Evolutionary conservation across 2,113 vertebrate genomes (phyloP), one percentile per base, ranked within the genome.

Genomic region (Clarias batrachus): DNA sequence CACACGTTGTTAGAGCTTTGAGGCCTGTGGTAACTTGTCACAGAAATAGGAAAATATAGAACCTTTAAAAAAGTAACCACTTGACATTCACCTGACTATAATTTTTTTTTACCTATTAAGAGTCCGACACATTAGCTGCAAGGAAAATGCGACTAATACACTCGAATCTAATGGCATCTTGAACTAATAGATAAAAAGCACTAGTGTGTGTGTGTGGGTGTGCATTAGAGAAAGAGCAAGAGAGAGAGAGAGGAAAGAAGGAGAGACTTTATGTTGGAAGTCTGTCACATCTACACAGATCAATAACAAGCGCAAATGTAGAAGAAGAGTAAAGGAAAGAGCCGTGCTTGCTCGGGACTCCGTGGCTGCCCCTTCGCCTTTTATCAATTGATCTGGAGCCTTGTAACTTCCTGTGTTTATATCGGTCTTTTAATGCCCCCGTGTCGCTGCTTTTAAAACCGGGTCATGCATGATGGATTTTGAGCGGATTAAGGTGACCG

Each of bases 341-440:
- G 33, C n/a, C n/a, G 2, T 71, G 70, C 68, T 86, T 33, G 57
- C 56, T 62, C 3, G 19, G 70, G 41, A 63, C 23, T 62, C 30
- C 66, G 37, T 41, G n/a, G 54, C 66, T 73, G 66, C 79, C 68
- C 57, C 71, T 60, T 87, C 13, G 48, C 52, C 52, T 66, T 76
- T 87, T 83, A 87, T 87, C 66, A 59, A 87, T 87, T 57, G 13
- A n/a, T 87, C 80, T 54, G 5, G 63, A 13, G 66, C 86, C 63
- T 48, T 65, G 59, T 59, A 82, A 76, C 85, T 74, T 82, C 56
- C 80, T 63, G 66, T 27, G 9, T 78, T 19, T 27, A 54, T 60
- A n/a, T 62, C 17, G 1, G 16, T 3, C 33, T 48, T 37, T 71
- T 54, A 48, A 48, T 86, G 21, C 27, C 77, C 27, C 65, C 41